A percentile compares a stretch with the other conserved stretches of the same genome.
Evolutionary conservation across 2,888 invertebrate species (phyloP).

Genomic region (Cataglyphis rosenhaueri): DNA sequence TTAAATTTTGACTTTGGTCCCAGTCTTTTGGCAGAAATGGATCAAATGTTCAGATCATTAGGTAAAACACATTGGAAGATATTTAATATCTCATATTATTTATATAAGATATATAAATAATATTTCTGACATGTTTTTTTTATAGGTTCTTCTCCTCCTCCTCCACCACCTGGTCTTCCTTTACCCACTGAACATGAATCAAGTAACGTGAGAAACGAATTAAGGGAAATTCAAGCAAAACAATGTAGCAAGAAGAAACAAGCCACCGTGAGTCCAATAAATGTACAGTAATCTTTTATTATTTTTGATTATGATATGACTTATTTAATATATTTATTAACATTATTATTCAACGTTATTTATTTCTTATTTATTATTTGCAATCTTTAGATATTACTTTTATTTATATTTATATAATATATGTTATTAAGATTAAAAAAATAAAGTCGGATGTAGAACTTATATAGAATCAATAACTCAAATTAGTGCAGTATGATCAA

Average conservation of each 20-base stretch:
- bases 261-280: conserved; percentile 86
- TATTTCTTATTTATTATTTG: conserved; percentile 56
- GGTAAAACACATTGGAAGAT: conserved; percentile 76
- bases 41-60: conserved; percentile 91
- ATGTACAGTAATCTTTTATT: conserved; percentile 80
- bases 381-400: conserved; percentile 59
- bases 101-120: neutral
- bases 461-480: conserved; percentile 17
- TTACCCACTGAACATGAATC: conserved; percentile 86
- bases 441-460: neutral
- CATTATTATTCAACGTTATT: conserved; percentile 55
- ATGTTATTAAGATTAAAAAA: conserved; percentile 35
- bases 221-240: conserved; percentile 88
- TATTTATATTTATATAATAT: conserved; percentile 47
- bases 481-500: neutral
- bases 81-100: neutral
- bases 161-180: conserved; percentile 79
- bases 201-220: conserved; percentile 90
- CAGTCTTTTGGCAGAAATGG: conserved; percentile 95
- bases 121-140: neutral
- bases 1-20: conserved; percentile 92
- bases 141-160: conserved; percentile 83
- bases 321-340: conserved; percentile 69
- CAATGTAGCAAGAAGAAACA: conserved; percentile 87
- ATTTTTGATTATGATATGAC: conserved; percentile 59